These are phyloP conservation scores for Ianthella basta DNA, from an alignment of 37 sponge, comb jelly and placozoan species.

Conservation along the genomic window DNA sequence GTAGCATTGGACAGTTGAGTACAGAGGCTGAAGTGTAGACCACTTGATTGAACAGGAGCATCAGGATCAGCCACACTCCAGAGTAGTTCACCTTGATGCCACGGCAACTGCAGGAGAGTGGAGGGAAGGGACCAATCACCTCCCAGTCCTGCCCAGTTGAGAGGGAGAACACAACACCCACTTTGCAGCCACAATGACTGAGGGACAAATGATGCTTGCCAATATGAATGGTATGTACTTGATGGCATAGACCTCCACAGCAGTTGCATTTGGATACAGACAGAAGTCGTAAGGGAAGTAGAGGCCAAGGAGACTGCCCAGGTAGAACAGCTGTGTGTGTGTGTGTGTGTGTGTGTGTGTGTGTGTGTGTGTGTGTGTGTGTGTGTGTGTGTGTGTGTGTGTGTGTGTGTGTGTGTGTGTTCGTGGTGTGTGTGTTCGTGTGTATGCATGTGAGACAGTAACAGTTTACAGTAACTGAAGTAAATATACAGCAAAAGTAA, in stretches of 20 bases:
- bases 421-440: neutral
- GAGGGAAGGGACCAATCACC: no score
- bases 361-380: slow-evolving; percentile 19
- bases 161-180: neutral
- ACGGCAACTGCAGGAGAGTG: neutral
- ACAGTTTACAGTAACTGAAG: neutral
- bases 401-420: slow-evolving; percentile 6
- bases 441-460: neutral
- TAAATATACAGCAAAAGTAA: no score
- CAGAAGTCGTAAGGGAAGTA: slow-evolving; percentile 89
- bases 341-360: slow-evolving; percentile 15
- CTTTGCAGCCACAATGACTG: slow-evolving; percentile 26
- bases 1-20: slow-evolving; percentile 56
- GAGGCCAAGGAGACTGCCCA: slow-evolving; percentile 63
- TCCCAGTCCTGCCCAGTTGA: no score
- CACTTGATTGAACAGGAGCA: slow-evolving; percentile 60
- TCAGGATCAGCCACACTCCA: slow-evolving; percentile 65
- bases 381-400: slow-evolving; percentile 4
- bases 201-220: slow-evolving; percentile 39
- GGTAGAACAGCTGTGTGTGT: slow-evolving; percentile 52
- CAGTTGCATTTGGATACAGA: slow-evolving; percentile 54
- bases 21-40: slow-evolving; percentile 64
- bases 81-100: slow-evolving; percentile 25
- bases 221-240: slow-evolving; percentile 60
- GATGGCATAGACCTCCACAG: slow-evolving; percentile 56